Evolutionary conservation across 2,888 invertebrate species (phyloP).

Genomic region (Macrosiphum euphorbiae): DNA sequence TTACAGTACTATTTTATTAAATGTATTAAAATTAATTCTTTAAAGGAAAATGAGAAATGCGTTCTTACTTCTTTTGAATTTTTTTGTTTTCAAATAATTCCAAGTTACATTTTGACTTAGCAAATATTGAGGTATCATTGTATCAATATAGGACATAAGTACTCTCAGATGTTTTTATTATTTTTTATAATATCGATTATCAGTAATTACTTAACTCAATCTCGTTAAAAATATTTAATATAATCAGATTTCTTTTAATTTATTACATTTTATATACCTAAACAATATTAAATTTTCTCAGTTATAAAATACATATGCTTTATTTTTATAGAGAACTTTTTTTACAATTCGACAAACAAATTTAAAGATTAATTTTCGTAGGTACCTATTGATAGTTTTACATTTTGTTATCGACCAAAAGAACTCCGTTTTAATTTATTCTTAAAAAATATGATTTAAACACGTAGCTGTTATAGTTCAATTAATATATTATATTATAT

Average conservation of each 20-base stretch:
- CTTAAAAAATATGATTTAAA: background rate
- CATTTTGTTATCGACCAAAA: background rate
- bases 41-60: background rate
- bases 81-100: background rate
- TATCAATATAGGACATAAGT: too few species aligned
- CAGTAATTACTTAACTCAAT: background rate
- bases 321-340: background rate
- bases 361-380: background rate
- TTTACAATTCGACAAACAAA: background rate
- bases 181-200: background rate
- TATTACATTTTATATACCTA: background rate
- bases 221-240: background rate
- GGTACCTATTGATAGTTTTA: background rate
- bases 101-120: background rate
- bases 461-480: background rate
- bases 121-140: background rate
- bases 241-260: background rate
- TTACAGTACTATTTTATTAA: background rate
- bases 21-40: background rate
- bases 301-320: background rate
- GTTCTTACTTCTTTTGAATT: background rate
- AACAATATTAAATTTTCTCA: background rate
- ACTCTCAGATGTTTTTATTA: background rate
- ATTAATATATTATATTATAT: background rate
- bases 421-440: background rate